Conservation (phyloP, 2,113 vertebrate genomes). For the Clarias magur region DNA sequence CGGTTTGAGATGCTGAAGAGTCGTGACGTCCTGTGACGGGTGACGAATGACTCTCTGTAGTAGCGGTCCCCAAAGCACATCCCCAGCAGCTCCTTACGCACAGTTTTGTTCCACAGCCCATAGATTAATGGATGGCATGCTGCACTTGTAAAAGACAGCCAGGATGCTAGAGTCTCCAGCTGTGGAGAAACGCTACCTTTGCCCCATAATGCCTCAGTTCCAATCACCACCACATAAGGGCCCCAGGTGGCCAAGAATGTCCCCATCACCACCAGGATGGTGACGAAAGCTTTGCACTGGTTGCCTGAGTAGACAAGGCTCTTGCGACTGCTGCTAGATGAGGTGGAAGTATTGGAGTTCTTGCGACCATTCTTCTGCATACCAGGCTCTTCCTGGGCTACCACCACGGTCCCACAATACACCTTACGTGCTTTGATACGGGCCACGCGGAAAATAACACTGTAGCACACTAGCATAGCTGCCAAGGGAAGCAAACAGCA, state of each 20-base stretch:
- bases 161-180: conserved; percentile 89
- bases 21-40: conserved; percentile 83
- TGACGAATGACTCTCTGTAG: conserved; percentile 90
- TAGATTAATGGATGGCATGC: conserved; percentile 95
- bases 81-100: conserved; percentile 92
- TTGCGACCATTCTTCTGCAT: conserved; percentile 83
- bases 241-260: conserved; percentile 93
- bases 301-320: conserved; percentile 92
- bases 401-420: conserved; percentile 85
- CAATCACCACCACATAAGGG: conserved; percentile 90
- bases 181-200: conserved; percentile 83
- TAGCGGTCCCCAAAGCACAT: conserved; percentile 96
- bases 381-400: conserved; percentile 74
- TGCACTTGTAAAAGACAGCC: conserved; percentile 93
- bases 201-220: conserved; percentile 90
- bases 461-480: conserved; percentile 90
- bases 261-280: conserved; percentile 93
- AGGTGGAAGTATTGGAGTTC: conserved; percentile 92
- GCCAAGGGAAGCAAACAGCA: conserved; percentile 84
- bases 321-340: conserved; percentile 86
- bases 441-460: conserved; percentile 94
- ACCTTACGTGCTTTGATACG: conserved; percentile 95
- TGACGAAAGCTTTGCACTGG: conserved; percentile 95
- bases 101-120: conserved; percentile 97
- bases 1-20: conserved; percentile 97